Base-by-base conservation (phyloP, 2,888 invertebrate species). In the Cyclophora punctaria region DNA sequence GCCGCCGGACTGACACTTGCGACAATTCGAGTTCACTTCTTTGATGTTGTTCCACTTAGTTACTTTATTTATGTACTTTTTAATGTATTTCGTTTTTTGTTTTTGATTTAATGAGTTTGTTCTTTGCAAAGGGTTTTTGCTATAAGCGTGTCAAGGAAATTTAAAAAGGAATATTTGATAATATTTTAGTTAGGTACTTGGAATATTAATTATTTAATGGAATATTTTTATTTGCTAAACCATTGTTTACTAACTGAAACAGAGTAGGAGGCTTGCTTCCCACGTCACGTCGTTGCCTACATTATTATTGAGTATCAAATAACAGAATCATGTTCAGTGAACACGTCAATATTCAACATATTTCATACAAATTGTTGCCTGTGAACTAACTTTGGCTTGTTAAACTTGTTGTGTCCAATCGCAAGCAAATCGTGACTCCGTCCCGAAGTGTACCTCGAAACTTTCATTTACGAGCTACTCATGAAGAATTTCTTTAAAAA, bases 1-100 rank as follows among this genome's bases (percentile, higher is more conserved):
- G 72, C 71, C 71, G 70, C 63, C 64, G 59, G 58, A 63, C 49
- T 58, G 55, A 56, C 60, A 63, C 50, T 51, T 53, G 46, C 7
- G 41, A 44, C 42, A 20, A 46, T 44, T 48, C 49, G 47, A 41
- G 35, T 34, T 46, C 45, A 35, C 35, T 51, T 20, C 40, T n/a
- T 41, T 3, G 34, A 44, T 44, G 44, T 44, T 6, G 7, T 6
- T 44, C 20, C 20, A 42, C 6, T n/a, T n/a, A 44, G 33, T 34
- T 20, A 5, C 44, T 44, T 44, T 44, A 40, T 47, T 34, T 20
- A n/a, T 45, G 20, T 35, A 7, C 44, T 37, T 41, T 33, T 40
- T 20, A 34, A 35, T 45, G 33, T n/a, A 34, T 20, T 34, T 33
- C 33, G 33, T 44, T 44, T 44, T 44, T 44, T 33, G 44, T 44